A percentile compares a stretch with the other conserved stretches of the same genome.
Evolutionary conservation across 2,797 vertebrate genomes (phyloP).

Genomic region (Balearica regulorum): DNA sequence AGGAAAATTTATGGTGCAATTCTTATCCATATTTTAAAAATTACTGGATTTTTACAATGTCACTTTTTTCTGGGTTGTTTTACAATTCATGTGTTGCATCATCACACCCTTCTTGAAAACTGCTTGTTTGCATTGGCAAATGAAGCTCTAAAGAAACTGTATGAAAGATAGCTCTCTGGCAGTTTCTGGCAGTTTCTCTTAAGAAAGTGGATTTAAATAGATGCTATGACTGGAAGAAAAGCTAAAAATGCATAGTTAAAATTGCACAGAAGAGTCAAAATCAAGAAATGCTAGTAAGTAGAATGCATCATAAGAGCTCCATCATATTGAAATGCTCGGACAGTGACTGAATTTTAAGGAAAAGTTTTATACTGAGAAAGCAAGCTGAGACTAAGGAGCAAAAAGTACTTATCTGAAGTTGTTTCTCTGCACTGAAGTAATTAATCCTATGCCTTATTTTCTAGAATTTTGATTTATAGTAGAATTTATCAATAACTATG

Average conservation of each 20-base stretch:
- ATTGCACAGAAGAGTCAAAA: not conserved
- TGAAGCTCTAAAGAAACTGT: not conserved
- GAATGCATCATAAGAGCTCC: not conserved
- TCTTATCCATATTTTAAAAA: not conserved
- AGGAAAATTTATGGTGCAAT: not conserved
- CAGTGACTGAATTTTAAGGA: not conserved
- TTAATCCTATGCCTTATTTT: not conserved
- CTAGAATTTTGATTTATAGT: not conserved
- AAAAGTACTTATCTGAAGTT: not conserved
- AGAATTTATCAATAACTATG: not conserved
- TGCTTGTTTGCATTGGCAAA: not conserved
- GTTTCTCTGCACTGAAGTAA: not conserved
- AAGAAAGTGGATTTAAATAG: not conserved
- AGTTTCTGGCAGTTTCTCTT: not conserved
- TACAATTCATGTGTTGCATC: not conserved
- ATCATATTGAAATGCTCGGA: not conserved
- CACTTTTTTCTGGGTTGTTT: slow-evolving; percentile 31
- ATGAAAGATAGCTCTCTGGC: not conserved
- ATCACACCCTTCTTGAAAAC: slow-evolving; percentile 11
- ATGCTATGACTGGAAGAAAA: not conserved
- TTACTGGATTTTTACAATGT: not conserved
- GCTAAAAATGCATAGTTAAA: not conserved
- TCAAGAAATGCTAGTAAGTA: not conserved
- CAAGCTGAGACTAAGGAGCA: not conserved
- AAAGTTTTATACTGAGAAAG: not conserved